Evolutionary conservation across 2,113 vertebrate genomes (phyloP).

Genomic region (Mirounga angustirostris): DNA sequence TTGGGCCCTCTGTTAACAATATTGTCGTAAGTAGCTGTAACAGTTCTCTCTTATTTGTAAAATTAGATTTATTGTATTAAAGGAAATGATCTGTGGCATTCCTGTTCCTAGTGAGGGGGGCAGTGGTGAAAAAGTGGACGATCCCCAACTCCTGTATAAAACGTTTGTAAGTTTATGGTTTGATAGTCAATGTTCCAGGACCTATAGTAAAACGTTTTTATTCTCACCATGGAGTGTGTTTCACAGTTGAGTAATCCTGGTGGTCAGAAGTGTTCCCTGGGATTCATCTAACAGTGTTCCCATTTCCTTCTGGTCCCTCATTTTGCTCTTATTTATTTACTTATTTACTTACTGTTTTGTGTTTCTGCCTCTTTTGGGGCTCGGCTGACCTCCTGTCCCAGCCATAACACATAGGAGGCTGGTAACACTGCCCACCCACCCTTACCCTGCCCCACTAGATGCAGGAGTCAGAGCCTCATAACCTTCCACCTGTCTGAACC

Average conservation of each 20-base stretch:
- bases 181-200: neutral
- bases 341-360: neutral
- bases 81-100: neutral
- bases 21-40: neutral
- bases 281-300: neutral
- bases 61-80: neutral
- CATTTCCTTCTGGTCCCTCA: slow-evolving; percentile 28
- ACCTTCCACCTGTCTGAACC: too few relatives aligned
- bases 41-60: slow-evolving; percentile 28
- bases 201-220: neutral
- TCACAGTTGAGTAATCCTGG: neutral
- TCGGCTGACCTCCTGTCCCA: neutral
- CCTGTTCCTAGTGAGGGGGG: neutral
- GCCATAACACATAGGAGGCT: neutral
- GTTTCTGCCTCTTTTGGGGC: neutral
- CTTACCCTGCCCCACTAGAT: neutral
- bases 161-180: slow-evolving; percentile 12
- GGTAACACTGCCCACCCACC: neutral
- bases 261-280: neutral
- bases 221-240: neutral
- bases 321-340: neutral
- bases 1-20: neutral
- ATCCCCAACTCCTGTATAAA: neutral
- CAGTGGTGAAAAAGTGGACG: neutral
- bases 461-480: neutral